phyloP scores from a whole-genome alignment of 2,113 vertebrate genomes.

The Brachyistius frenatus region DNA sequence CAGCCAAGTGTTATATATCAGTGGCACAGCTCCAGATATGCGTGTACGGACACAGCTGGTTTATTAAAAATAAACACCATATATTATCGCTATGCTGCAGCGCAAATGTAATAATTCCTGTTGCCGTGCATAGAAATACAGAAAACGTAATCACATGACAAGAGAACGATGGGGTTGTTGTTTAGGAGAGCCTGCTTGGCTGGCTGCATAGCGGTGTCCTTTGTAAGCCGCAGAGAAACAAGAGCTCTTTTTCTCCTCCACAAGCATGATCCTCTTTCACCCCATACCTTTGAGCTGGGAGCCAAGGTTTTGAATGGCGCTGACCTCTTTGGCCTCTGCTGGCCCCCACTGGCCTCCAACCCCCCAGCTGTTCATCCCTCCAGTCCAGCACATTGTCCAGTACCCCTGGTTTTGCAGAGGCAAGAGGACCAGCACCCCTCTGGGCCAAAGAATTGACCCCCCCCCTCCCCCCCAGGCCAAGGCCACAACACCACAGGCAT shows the following conservation, averaged over 20 bases:
- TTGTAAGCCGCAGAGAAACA: conserved; percentile 79
- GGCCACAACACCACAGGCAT: conserved; percentile 68
- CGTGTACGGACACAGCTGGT: conserved; percentile 66
- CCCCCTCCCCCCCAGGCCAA: conserved; percentile 38
- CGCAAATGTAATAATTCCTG: conserved; percentile 77
- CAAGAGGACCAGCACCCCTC: conserved; percentile 67
- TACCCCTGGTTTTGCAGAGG: conserved; percentile 52
- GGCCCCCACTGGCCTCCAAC: conserved; percentile 72
- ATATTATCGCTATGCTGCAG: conserved; percentile 70
- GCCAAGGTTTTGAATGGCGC: conserved; percentile 78
- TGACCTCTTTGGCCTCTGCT: conserved; percentile 78
- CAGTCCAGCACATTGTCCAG: conserved; percentile 63
- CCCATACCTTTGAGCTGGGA: conserved; percentile 79
- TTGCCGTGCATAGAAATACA: conserved; percentile 66
- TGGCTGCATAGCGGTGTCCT: conserved; percentile 69
- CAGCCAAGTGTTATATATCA: conserved; percentile 69
- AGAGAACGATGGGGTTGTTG: conserved; percentile 61
- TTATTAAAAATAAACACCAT: conserved; percentile 80
- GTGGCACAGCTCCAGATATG: conserved; percentile 52
- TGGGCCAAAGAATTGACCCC: conserved; percentile 63
- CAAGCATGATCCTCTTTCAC: conserved; percentile 79
- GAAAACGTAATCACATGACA: conserved; percentile 73
- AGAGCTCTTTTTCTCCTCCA: conserved; percentile 81
- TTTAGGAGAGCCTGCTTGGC: conserved; percentile 67
- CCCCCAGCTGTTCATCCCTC: conserved; percentile 72